These are phyloP conservation scores for Puffinus mauretanicus DNA, from an alignment of 2,113 vertebrate genomes.

Conservation along the genomic window DNA sequence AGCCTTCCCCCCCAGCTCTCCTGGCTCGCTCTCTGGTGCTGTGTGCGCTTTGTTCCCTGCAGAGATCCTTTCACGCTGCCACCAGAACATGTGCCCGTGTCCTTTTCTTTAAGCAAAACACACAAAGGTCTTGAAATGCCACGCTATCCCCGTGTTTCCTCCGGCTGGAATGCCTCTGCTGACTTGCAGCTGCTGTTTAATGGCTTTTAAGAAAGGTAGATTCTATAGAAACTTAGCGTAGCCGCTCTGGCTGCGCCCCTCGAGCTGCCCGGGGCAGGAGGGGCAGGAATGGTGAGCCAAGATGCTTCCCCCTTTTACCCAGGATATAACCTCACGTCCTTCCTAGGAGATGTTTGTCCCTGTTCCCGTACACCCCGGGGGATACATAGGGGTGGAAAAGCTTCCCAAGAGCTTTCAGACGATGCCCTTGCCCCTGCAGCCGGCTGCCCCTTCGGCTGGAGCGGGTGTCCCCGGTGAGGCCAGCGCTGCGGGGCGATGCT, in stretches of 20 bases:
- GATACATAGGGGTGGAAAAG: neutral
- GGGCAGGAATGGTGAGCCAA: neutral
- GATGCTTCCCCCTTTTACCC: neutral
- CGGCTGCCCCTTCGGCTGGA: neutral
- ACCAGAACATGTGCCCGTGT: neutral
- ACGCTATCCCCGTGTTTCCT: neutral
- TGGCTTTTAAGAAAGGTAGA: neutral
- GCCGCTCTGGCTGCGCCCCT: neutral
- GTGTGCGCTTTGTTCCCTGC: conserved; percentile 19
- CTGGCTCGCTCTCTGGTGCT: neutral
- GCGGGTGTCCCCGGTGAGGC: neutral
- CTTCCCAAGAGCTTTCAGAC: neutral
- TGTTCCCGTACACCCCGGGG: neutral
- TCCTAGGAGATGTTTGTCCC: neutral
- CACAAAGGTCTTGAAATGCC: conserved; percentile 44
- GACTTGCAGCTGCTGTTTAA: neutral
- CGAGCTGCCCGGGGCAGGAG: neutral
- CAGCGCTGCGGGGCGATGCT: neutral
- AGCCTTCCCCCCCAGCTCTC: neutral
- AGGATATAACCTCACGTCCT: neutral
- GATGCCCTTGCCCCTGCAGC: neutral
- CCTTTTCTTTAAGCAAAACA: neutral
- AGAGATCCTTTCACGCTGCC: neutral
- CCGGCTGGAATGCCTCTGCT: neutral
- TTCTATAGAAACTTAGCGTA: neutral